phyloP scores from a whole-genome alignment of 1,140 invertebrate species.

The Lamellibrachia luymesi region DNA sequence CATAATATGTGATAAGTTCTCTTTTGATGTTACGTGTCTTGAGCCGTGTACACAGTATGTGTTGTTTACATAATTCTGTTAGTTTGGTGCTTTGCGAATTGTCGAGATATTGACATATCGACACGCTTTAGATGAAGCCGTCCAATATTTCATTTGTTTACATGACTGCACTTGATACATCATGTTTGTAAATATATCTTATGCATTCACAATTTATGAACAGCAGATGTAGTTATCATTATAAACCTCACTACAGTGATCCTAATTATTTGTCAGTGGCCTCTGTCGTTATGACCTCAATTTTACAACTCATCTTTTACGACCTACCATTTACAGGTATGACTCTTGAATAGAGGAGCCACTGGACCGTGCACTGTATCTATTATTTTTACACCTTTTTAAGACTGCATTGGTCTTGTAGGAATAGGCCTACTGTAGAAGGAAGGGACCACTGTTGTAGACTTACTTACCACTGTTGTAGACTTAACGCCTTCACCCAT shows the following conservation, averaged over 20 bases:
- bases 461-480: not conserved
- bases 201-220: not conserved
- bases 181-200: not conserved
- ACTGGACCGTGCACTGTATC: not conserved
- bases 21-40: not conserved
- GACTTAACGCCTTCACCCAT: not conserved
- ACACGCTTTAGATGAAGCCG: not conserved
- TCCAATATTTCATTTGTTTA: not conserved
- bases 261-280: too few species aligned
- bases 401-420: not conserved
- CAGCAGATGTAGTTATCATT: not conserved
- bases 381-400: not conserved
- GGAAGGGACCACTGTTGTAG: not conserved
- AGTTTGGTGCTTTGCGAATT: not conserved
- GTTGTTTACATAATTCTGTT: not conserved
- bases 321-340: not conserved
- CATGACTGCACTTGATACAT: not conserved
- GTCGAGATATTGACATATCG: not conserved
- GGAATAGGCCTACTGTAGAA: not conserved
- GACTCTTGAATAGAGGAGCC: not conserved
- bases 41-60: not conserved
- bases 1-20: not conserved
- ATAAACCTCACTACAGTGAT: not conserved
- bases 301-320: not conserved
- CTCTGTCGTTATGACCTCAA: not conserved